Percentiles rank a stretch among this genome's conserved stretches.
Conservation (phyloP, 64 coral and sea anemone species). For the Stylophora pistillata region DNA sequence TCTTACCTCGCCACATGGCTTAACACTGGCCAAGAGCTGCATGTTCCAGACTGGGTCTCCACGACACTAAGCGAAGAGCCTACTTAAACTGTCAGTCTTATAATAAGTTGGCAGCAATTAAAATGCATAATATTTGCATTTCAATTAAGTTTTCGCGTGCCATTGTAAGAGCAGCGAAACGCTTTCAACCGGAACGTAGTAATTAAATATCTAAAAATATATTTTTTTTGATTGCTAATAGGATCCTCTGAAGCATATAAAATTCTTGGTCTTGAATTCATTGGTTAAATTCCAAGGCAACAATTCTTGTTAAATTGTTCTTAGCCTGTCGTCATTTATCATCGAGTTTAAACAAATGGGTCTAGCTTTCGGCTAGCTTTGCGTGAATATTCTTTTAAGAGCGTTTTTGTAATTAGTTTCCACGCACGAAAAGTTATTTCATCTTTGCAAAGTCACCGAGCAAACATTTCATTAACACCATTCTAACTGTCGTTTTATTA, state of each 20-base stretch:
- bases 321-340: background rate
- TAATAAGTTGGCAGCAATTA: background rate
- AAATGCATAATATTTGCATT: constrained; percentile 17
- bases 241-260: background rate
- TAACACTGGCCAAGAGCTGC: constrained; percentile 8
- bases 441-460: background rate
- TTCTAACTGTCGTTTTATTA: background rate
- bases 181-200: background rate
- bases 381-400: constrained; percentile 19
- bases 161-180: background rate
- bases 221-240: background rate
- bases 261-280: background rate
- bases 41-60: background rate
- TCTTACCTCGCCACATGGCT: background rate
- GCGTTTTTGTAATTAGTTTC: constrained; percentile 21
- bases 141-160: constrained; percentile 15
- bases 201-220: constrained; percentile 28
- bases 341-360: background rate
- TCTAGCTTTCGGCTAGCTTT: background rate
- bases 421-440: constrained; percentile 2
- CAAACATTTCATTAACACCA: background rate
- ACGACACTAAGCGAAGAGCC: constrained; percentile 2
- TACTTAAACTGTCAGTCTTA: background rate
- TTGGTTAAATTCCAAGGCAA: background rate
- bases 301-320: background rate